A percentile compares a stretch with the other conserved stretches of the same genome.
phyloP scores from a whole-genome alignment of 2,113 vertebrate species.

The pig (Sus scrofa) region T2T-Sscrofa CM000812.6:236883501-236884000 shows the following conservation, averaged over 20 bases:
- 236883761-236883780: background rate
- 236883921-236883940: background rate
- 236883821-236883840: background rate
- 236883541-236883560: background rate
- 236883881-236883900: background rate
- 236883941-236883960: background rate
- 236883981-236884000: conserved; percentile 19
- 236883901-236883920: conserved; percentile 8
- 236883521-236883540: background rate
- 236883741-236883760: background rate
- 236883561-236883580: background rate
- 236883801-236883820: conserved; percentile 17
- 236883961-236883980: conserved; percentile 67
- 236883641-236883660: background rate
- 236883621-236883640: background rate
- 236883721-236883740: background rate
- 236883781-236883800: background rate
- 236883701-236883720: background rate
- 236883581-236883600: background rate
- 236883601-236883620: background rate
- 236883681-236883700: background rate
- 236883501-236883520: background rate
- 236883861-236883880: background rate
- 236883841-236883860: background rate
- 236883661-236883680: background rate